Percentiles rank a stretch among this genome's conserved stretches.
Evolutionary conservation across 2,888 invertebrate species (phyloP).

Genomic region (Brachylomia viminalis): DNA sequence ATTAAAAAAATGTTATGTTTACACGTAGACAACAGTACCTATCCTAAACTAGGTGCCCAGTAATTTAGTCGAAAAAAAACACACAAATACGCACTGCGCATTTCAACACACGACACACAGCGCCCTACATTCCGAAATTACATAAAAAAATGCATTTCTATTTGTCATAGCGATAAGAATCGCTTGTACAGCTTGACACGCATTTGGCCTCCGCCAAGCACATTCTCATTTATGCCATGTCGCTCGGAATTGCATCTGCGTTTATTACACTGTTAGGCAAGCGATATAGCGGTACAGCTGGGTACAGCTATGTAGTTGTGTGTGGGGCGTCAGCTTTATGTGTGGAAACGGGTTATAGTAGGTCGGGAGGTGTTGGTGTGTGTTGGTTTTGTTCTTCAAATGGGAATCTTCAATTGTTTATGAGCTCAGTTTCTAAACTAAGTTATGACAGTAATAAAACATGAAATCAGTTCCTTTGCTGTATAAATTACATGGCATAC

Average conservation of each 20-base stretch:
- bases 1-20: background rate
- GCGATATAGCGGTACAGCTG: constrained; percentile 21
- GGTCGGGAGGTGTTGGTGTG: constrained; percentile 14
- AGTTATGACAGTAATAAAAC: background rate
- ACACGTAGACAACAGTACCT: background rate
- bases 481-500: background rate
- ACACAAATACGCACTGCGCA: constrained; percentile 38
- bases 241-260: constrained; percentile 57
- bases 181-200: constrained; percentile 43
- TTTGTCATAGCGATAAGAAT: constrained; percentile 53
- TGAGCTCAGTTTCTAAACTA: background rate
- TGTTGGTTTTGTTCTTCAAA: constrained; percentile 13
- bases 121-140: constrained; percentile 28
- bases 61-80: constrained; percentile 6
- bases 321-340: constrained; percentile 28
- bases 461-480: background rate
- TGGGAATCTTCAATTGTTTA: background rate
- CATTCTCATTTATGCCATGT: constrained; percentile 55
- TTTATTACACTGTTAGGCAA: constrained; percentile 56
- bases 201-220: constrained; percentile 41
- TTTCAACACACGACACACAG: constrained; percentile 4
- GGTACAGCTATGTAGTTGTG: background rate
- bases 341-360: constrained; percentile 9
- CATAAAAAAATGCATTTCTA: constrained; percentile 49
- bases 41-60: background rate